phyloP scores from a whole-genome alignment of 37 sponge, comb jelly and placozoan species.

The Haliclona indistincta region DNA sequence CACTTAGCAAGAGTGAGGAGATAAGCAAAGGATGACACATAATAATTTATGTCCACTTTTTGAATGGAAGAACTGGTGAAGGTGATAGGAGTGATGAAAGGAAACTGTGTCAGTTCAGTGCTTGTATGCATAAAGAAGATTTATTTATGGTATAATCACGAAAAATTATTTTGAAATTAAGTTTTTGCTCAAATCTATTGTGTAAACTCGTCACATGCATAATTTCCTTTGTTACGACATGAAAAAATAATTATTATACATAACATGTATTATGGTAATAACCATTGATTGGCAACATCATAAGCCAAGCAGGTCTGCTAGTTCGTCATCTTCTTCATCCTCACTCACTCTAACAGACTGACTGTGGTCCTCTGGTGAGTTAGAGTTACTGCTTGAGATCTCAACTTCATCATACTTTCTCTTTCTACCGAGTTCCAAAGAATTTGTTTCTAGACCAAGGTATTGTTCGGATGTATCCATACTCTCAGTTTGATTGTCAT shows the following conservation, averaged over 20 bases:
- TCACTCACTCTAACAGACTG: neutral
- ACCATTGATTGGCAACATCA: neutral
- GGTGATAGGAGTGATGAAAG: too few species aligned
- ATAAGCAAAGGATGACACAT: too few species aligned
- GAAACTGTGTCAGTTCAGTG: too few species aligned
- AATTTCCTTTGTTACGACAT: too few species aligned
- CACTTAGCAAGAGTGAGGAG: slow-evolving; percentile 68
- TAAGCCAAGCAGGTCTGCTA: neutral
- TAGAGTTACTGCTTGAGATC: neutral
- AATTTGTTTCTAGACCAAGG: slow-evolving; percentile 10
- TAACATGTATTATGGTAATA: neutral
- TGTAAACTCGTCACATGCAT: too few species aligned
- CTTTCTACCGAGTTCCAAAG: neutral
- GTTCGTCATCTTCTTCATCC: slow-evolving; percentile 14
- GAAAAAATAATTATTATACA: too few species aligned
- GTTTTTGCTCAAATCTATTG: too few species aligned
- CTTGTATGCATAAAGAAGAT: too few species aligned
- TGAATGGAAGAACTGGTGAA: too few species aligned
- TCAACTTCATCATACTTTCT: slow-evolving; percentile 7
- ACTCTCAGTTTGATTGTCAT: neutral
- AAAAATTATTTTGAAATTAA: too few species aligned
- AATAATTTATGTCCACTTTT: too few species aligned
- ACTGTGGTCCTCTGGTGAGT: neutral
- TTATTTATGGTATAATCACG: too few species aligned
- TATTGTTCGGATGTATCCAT: slow-evolving; percentile 25